Conservation (phyloP, 2,888 invertebrate genomes). For the Empis livida region DNA sequence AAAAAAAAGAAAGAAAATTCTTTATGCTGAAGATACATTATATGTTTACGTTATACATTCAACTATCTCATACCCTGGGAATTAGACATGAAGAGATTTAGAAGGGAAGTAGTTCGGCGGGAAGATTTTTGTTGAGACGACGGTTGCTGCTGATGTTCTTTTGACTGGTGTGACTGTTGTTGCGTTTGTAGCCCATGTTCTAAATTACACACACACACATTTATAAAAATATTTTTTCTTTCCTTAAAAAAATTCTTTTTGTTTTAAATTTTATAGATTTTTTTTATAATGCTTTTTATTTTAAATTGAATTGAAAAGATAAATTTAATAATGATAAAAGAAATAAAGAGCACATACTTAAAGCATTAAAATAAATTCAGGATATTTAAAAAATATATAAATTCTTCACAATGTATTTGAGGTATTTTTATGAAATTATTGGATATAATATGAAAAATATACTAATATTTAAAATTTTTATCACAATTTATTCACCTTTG, state of each 20-base stretch:
- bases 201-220: slow-evolving; percentile 5
- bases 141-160: slow-evolving; percentile 18
- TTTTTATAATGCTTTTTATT: slow-evolving; percentile 15
- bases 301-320: slow-evolving; percentile 10
- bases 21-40: slow-evolving; percentile 3
- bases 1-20: slow-evolving; percentile 9
- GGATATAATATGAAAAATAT: too few species aligned
- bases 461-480: too few species aligned
- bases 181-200: slow-evolving; percentile 17
- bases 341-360: too few species aligned
- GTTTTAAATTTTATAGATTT: slow-evolving; percentile 6
- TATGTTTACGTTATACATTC: slow-evolving; percentile 8
- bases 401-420: too few species aligned
- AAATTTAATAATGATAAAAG: not conserved
- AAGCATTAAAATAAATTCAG: too few species aligned
- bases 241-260: slow-evolving; percentile 1
- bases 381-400: too few species aligned
- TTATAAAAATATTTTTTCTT: too few species aligned
- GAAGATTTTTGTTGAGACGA: slow-evolving; percentile 49
- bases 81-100: slow-evolving; percentile 91
- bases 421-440: too few species aligned
- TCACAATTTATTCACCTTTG: too few species aligned
- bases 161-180: slow-evolving; percentile 21
- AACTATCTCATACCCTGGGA: slow-evolving; percentile 61
- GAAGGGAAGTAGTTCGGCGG: slow-evolving; percentile 84